Evolutionary conservation across 2,888 invertebrate genomes (phyloP).

Genomic region (Drosophila birchii): DNA sequence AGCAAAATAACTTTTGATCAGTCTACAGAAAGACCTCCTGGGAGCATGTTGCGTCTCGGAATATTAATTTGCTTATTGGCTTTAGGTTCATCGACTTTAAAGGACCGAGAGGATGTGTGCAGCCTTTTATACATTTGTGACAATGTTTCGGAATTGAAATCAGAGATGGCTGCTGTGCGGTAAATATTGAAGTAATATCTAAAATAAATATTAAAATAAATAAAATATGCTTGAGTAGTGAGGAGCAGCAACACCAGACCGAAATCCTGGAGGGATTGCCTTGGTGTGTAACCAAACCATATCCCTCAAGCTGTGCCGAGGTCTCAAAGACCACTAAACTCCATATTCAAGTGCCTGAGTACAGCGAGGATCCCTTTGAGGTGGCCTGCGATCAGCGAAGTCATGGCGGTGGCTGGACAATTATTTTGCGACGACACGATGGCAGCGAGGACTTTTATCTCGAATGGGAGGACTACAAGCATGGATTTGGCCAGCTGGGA

Average conservation of each 20-base stretch:
- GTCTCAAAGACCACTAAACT: neutral
- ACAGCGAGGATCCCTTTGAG: slow-evolving; percentile 17
- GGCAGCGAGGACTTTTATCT: slow-evolving; percentile 27
- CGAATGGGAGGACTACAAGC: slow-evolving; percentile 14
- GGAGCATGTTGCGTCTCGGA: neutral
- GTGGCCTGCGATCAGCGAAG: slow-evolving; percentile 22
- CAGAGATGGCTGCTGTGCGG: neutral
- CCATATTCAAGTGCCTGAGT: neutral
- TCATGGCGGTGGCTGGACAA: slow-evolving; percentile 12
- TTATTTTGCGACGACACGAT: slow-evolving; percentile 10
- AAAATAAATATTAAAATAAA: neutral
- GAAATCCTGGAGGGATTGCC: neutral
- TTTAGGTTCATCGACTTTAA: neutral
- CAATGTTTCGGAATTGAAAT: neutral
- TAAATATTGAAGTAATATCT: neutral
- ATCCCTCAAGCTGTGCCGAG: slow-evolving; percentile 3
- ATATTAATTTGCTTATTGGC: neutral
- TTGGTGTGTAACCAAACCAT: neutral
- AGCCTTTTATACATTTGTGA: neutral
- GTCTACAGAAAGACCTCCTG: neutral
- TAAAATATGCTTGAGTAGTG: neutral
- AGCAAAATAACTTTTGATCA: neutral
- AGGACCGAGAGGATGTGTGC: neutral
- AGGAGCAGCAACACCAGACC: neutral
- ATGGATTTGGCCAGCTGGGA: too few species aligned